These are phyloP conservation scores for Phyllostomus discolor DNA, from an alignment of 2,113 vertebrate species.

Conservation along the genomic window DNA sequence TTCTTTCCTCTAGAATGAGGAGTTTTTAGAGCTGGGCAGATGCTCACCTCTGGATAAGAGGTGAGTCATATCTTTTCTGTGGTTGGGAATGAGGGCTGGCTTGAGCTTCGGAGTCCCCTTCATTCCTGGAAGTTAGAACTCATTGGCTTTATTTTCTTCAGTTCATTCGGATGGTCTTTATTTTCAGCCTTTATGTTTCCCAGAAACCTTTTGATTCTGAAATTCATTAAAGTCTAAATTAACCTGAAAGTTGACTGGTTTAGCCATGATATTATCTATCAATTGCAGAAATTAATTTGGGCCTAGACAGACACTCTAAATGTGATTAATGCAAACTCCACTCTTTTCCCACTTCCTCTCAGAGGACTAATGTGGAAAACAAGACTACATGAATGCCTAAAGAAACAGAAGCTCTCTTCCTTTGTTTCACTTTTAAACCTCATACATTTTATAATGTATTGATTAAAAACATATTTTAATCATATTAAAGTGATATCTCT, in stretches of 20 bases:
- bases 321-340: slow-evolving; percentile 56
- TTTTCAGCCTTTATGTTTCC: slow-evolving; percentile 44
- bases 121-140: neutral
- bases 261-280: slow-evolving; percentile 41
- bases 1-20: neutral
- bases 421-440: slow-evolving; percentile 59
- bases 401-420: slow-evolving; percentile 55
- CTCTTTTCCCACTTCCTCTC: slow-evolving; percentile 57
- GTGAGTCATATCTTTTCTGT: neutral
- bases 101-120: neutral
- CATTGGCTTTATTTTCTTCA: slow-evolving; percentile 16
- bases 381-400: slow-evolving; percentile 44
- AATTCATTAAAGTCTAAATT: slow-evolving; percentile 44
- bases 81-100: neutral
- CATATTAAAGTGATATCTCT: slow-evolving; percentile 55
- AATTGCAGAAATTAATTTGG: slow-evolving; percentile 43
- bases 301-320: slow-evolving; percentile 17
- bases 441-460: slow-evolving; percentile 60
- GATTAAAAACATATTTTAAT: slow-evolving; percentile 68
- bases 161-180: neutral
- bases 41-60: neutral
- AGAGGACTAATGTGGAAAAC: slow-evolving; percentile 54
- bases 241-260: slow-evolving; percentile 25
- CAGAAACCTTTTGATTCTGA: slow-evolving; percentile 45
- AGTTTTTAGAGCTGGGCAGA: neutral